Conservation (phyloP, 2,888 invertebrate species). For the Drosophila percnosoma region DNA sequence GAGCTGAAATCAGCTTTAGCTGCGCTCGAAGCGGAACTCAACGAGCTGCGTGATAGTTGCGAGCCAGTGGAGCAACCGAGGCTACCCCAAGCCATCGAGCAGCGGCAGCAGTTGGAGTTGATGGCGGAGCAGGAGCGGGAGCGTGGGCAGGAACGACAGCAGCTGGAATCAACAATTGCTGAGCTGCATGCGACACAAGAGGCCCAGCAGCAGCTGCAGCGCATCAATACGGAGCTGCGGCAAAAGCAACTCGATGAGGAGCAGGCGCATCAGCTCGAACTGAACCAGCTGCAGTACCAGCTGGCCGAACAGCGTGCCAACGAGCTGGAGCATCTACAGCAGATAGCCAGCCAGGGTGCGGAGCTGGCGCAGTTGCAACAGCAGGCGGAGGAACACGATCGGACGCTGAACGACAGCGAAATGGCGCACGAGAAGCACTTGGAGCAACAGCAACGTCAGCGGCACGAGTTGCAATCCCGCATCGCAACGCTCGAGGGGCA, state of each 20-base stretch:
- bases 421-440: conserved; percentile 81
- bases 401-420: conserved; percentile 74
- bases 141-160: background rate
- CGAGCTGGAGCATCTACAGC: conserved; percentile 85
- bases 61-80: conserved; percentile 56
- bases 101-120: background rate
- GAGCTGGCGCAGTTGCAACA: conserved; percentile 78
- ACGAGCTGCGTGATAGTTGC: conserved; percentile 73
- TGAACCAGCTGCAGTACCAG: conserved; percentile 20
- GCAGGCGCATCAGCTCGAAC: conserved; percentile 27
- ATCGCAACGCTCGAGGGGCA: conserved; percentile 79
- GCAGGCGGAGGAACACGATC: conserved; percentile 74
- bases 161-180: conserved; percentile 2
- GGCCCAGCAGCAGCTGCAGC: background rate
- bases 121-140: background rate
- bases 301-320: conserved; percentile 35
- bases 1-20: conserved; percentile 74
- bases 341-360: conserved; percentile 84
- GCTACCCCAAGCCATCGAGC: conserved; percentile 37
- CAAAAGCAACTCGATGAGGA: conserved; percentile 19
- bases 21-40: conserved; percentile 64
- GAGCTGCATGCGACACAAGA: conserved; percentile 13
- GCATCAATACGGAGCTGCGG: background rate
- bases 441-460: conserved; percentile 72
- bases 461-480: conserved; percentile 74